Base-by-base conservation (phyloP, 2,888 invertebrate genomes). In the Thera obeliscata region DNA sequence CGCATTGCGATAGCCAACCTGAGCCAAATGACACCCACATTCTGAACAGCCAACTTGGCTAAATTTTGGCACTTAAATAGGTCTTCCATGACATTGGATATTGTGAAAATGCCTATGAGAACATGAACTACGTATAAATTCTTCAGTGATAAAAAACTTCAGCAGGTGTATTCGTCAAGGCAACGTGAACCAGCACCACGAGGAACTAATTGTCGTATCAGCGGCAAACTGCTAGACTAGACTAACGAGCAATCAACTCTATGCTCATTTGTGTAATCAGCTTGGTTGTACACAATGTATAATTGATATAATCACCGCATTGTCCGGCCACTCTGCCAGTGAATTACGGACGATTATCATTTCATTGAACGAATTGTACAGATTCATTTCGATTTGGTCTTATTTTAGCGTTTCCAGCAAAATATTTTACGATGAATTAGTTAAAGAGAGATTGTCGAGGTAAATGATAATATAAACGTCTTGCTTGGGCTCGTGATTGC, bases 291-390 rank as follows among this genome's bases (percentile, higher is more conserved):
- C 43, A 46, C 43, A 46, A 43, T 43, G 43, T 69, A 63, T 73
- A 73, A 75, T 75, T 73, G 69, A 56, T 52, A 61, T 65, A 74
- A 73, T 74, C 66, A 72, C 60, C 48, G 59, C 63, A 66, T 56
- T 57, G 57, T 62, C 66, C 58, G 11, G 58, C 64, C 61, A 56
- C 52, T 33, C 56, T 9, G 12, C 11, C 65, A 55, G 56, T 54
- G 59, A 56, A 63, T 43, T 59, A 63, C 57, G 5, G 50, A 43
- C 35, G 60, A 50, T 64, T 55, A 48, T 41, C 41, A 56, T 59
- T 64, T 55, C 55, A 56, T 50, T 59, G 43, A 65, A 55, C 48
- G 59, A 59, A 36, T 59, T 33, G 49, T 49, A 63, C 35, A 35
- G 36, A 48, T 46, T 36, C 36, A 56, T 7, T 6, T 7, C 6